Percentiles rank a stretch among this genome's conserved stretches.
These are phyloP conservation scores for Agrochola lota DNA, from an alignment of 2,888 invertebrate species.

Conservation along the genomic window DNA sequence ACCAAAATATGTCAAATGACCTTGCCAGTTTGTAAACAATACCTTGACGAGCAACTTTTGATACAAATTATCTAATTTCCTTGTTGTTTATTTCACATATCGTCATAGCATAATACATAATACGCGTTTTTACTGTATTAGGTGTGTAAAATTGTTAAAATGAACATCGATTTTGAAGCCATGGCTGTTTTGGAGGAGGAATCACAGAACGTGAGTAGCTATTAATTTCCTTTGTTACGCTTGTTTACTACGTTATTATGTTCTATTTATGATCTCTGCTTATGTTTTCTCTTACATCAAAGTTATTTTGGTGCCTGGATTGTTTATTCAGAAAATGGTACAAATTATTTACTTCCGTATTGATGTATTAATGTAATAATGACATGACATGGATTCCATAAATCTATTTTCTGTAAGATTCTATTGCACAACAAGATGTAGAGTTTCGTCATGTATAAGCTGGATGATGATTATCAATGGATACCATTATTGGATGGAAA, in stretches of 20 bases:
- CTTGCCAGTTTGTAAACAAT: constrained; percentile 95
- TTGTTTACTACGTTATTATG: constrained; percentile 63
- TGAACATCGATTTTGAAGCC: constrained; percentile 91
- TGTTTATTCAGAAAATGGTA: neutral
- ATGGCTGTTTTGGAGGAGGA: constrained; percentile 92
- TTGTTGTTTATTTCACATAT: constrained; percentile 87
- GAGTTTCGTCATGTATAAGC: constrained; percentile 73
- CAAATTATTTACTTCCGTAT: constrained; percentile 59
- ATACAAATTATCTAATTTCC: constrained; percentile 85
- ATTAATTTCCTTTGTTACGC: constrained; percentile 76
- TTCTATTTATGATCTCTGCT: constrained; percentile 56
- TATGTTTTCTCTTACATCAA: constrained; percentile 26
- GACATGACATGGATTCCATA: constrained; percentile 59
- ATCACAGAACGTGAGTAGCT: constrained; percentile 90
- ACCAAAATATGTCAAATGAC: constrained; percentile 91
- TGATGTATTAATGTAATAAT: constrained; percentile 60
- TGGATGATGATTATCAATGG: constrained; percentile 25
- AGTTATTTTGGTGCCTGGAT: constrained; percentile 14
- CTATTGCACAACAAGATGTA: constrained; percentile 81
- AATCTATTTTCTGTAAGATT: constrained; percentile 65
- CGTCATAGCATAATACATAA: constrained; percentile 55
- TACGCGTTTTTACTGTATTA: constrained; percentile 54
- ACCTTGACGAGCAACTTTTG: constrained; percentile 89
- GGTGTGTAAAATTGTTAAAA: constrained; percentile 67
- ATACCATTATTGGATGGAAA: neutral